Evolutionary conservation across 35 echinoderm and acorn worm genomes (phyloP).

Genomic region (Hemicentrotus pulcherrimus): DNA sequence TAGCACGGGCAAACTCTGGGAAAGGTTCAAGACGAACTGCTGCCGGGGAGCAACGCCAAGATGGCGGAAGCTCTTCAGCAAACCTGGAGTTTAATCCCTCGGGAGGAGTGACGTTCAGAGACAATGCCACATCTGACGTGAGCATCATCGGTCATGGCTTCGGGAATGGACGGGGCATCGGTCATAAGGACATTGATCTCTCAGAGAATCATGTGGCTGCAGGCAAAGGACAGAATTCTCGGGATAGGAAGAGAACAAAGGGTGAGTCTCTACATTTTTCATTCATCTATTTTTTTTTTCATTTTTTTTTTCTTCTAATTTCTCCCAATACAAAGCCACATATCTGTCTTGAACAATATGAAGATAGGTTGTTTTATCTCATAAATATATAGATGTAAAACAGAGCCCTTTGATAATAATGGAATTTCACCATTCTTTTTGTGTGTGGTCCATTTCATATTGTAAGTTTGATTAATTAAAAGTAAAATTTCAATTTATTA

Average conservation of each 20-base stretch:
- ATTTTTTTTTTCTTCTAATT: not conserved
- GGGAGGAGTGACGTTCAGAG: constrained; percentile 85
- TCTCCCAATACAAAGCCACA: too few species aligned
- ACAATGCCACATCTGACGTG: constrained; percentile 85
- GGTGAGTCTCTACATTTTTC: constrained; percentile 45
- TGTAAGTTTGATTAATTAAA: too few species aligned
- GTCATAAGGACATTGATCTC: not conserved
- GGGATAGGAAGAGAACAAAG: constrained; percentile 85
- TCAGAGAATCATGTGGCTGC: constrained; percentile 48
- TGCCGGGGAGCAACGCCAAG: constrained; percentile 53
- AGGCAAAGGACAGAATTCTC: constrained; percentile 68
- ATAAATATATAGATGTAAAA: too few species aligned
- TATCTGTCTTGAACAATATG: too few species aligned
- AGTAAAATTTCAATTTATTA: too few species aligned
- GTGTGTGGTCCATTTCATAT: too few species aligned
- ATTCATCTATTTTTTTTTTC: not conserved
- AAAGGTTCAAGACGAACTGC: constrained; percentile 65
- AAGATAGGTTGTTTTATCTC: too few species aligned
- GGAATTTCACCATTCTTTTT: too few species aligned
- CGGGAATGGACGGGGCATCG: constrained; percentile 32
- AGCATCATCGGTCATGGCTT: constrained; percentile 93
- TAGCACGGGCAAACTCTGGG: constrained; percentile 72
- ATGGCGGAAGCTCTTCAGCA: constrained; percentile 39
- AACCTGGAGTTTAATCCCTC: constrained; percentile 77
- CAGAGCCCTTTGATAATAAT: too few species aligned